These are phyloP conservation scores for Monopterus albus DNA, from an alignment of 2,113 vertebrate species.

Conservation along the genomic window DNA sequence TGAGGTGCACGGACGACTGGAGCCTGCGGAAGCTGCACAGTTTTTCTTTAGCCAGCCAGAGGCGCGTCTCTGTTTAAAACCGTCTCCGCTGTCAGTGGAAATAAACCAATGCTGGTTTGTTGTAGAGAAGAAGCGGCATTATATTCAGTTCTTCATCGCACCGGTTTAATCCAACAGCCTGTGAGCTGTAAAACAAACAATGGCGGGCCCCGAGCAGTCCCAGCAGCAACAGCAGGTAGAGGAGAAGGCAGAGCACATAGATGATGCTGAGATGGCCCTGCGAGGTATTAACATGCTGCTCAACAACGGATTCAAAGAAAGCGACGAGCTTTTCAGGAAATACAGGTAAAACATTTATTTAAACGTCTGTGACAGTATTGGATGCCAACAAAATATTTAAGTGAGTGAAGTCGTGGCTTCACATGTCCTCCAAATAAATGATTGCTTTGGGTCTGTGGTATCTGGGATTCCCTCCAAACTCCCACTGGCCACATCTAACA, in stretches of 20 bases:
- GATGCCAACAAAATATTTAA: no score
- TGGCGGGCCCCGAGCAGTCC: conserved; percentile 85
- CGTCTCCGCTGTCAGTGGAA: conserved; percentile 16
- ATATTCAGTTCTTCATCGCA: background rate
- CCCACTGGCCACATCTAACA: no score
- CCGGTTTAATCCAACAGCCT: conserved; percentile 14
- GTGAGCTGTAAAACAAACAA: conserved; percentile 54
- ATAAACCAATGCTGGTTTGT: conserved; percentile 65
- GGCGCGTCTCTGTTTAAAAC: conserved; percentile 28
- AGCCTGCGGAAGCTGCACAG: conserved; percentile 33
- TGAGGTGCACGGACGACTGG: conserved; percentile 51
- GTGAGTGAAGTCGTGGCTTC: no score
- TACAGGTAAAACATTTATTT: no score
- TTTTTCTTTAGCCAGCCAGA: conserved; percentile 10
- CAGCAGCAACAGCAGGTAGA: conserved; percentile 80
- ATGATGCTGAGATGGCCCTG: conserved; percentile 94
- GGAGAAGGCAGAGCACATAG: conserved; percentile 83
- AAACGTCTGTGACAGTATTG: no score
- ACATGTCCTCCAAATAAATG: no score
- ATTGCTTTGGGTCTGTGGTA: no score
- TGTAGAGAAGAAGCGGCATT: conserved; percentile 22
- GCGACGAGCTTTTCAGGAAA: conserved; percentile 96
- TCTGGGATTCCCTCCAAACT: no score
- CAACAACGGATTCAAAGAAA: conserved; percentile 97
- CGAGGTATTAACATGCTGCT: conserved; percentile 98